Conservation (phyloP, 2,113 vertebrate genomes). For the Stegostoma tigrinum region DNA sequence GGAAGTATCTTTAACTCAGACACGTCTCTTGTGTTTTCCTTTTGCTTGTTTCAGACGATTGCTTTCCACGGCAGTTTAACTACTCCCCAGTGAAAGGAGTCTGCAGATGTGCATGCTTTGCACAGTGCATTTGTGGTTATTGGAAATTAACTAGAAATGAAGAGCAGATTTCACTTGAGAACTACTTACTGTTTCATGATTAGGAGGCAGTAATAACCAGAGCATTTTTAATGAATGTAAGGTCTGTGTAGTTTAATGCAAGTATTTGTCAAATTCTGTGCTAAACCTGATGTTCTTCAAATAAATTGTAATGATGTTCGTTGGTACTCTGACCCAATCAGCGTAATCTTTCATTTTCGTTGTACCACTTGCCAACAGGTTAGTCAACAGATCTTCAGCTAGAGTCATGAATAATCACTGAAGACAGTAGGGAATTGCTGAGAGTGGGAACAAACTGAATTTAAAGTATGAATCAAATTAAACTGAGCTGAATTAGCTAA, state of each 20-base stretch:
- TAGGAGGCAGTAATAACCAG: no score
- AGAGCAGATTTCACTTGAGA: not conserved
- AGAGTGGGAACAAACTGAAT: not conserved
- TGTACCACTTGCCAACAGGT: no score
- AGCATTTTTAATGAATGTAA: not conserved
- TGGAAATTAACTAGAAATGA: constrained; percentile 1
- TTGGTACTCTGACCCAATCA: constrained; percentile 3
- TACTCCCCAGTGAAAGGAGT: not conserved
- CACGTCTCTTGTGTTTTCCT: not conserved
- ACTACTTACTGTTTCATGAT: not conserved
- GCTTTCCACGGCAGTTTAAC: not conserved
- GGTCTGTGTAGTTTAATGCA: not conserved
- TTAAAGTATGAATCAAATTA: not conserved
- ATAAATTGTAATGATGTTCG: not conserved
- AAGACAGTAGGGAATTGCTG: not conserved
- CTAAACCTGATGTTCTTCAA: not conserved
- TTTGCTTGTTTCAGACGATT: constrained; percentile 9
- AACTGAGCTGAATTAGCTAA: not conserved
- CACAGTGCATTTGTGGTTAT: not conserved
- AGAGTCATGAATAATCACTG: not conserved
- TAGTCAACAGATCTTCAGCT: not conserved
- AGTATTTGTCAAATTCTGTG: not conserved
- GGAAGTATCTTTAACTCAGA: not conserved
- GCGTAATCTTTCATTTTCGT: not conserved
- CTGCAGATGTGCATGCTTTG: constrained; percentile 16